phyloP scores from a whole-genome alignment of 2,113 vertebrate species.

The Podocnemis expansa region DNA sequence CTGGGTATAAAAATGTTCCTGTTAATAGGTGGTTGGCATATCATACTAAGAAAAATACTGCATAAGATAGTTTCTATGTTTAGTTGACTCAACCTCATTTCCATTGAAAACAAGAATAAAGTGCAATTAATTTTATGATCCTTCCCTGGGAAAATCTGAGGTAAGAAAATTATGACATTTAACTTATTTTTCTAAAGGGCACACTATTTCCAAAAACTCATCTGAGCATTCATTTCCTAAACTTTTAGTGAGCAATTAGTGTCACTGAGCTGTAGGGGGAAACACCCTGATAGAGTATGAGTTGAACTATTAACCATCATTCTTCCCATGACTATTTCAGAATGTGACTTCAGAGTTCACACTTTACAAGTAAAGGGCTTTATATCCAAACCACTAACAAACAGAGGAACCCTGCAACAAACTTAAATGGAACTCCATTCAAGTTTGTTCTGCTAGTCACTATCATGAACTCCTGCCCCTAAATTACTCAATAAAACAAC shows the following conservation, averaged over 20 bases:
- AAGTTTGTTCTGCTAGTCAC: not conserved
- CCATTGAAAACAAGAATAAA: conserved; percentile 14
- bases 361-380: not conserved
- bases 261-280: not conserved
- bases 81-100: not conserved
- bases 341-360: not conserved
- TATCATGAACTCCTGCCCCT: not conserved
- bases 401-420: not conserved
- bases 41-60: not conserved
- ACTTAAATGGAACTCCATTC: not conserved
- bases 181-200: not conserved
- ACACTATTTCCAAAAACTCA: not conserved
- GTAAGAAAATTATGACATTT: not conserved
- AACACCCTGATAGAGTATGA: not conserved
- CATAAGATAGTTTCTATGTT: not conserved
- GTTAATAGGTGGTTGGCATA: not conserved
- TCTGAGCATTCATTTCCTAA: not conserved
- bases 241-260: not conserved
- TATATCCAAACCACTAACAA: not conserved
- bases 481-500: not conserved
- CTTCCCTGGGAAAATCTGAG: conserved; percentile 7
- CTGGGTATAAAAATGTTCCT: conserved; percentile 45
- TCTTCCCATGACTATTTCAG: not conserved
- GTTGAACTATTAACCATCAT: not conserved
- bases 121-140: conserved; percentile 12